A percentile compares a stretch with the other conserved stretches of the same genome.
Conservation (phyloP, 2,113 vertebrate genomes). For the Copsychus sechellarum region DNA sequence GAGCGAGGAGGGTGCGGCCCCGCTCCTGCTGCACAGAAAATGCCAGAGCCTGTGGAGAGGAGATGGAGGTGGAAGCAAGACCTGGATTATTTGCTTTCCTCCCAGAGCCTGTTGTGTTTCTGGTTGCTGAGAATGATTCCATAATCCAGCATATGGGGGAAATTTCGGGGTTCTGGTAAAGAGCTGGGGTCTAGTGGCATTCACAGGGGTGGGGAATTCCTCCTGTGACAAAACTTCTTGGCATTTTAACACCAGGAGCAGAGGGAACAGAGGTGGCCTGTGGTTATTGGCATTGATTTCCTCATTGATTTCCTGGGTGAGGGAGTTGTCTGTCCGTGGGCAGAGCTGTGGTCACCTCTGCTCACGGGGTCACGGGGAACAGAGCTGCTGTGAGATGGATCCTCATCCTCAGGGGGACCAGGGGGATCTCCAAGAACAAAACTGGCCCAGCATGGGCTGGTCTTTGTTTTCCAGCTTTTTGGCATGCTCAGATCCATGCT, state of each 20-base stretch:
- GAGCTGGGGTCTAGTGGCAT: background rate
- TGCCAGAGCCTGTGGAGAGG: background rate
- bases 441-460: background rate
- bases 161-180: background rate
- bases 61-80: background rate
- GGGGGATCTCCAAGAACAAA: background rate
- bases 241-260: background rate
- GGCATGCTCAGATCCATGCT: accelerated
- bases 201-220: background rate
- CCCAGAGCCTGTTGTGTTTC: background rate
- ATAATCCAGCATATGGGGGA: background rate
- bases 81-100: background rate
- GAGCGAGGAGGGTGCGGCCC: background rate
- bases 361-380: background rate
- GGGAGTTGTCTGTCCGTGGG: background rate
- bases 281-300: background rate
- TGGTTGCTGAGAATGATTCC: background rate
- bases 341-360: background rate
- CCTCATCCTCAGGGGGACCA: background rate
- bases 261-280: background rate
- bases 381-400: background rate
- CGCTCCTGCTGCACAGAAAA: background rate
- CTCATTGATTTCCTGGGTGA: background rate
- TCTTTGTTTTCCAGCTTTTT: background rate
- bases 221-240: background rate